phyloP scores from a whole-genome alignment of 2,888 invertebrate genomes.

The Euphydryas editha region DNA sequence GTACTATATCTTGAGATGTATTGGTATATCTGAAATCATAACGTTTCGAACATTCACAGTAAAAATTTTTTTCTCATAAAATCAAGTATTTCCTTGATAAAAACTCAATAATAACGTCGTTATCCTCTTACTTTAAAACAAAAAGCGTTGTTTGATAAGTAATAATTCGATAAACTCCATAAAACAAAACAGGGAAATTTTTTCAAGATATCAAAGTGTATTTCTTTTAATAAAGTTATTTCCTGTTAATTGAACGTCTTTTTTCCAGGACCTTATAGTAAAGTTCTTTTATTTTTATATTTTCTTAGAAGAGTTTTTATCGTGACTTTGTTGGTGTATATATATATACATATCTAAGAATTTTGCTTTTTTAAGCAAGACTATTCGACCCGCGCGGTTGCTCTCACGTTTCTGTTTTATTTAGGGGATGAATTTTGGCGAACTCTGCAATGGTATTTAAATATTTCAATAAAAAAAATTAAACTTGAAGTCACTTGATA shows the following conservation, averaged over 20 bases:
- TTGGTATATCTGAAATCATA: no score
- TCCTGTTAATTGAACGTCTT: slow-evolving; percentile 4
- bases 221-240: slow-evolving; percentile 7
- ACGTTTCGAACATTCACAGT: no score
- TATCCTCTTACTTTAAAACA: slow-evolving; percentile 5
- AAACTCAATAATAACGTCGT: slow-evolving; percentile 3
- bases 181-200: slow-evolving; percentile 2
- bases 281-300: background rate
- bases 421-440: no score
- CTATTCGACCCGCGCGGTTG: no score
- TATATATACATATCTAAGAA: no score
- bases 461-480: no score
- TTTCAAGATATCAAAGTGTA: slow-evolving; percentile 10
- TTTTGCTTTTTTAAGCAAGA: no score
- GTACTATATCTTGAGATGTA: no score
- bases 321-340: no score
- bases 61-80: background rate
- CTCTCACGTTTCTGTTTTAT: no score
- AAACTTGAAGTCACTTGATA: no score
- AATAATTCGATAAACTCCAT: slow-evolving; percentile 9
- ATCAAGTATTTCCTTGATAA: background rate
- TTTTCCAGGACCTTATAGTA: background rate
- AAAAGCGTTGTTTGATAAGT: slow-evolving; percentile 11
- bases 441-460: no score
- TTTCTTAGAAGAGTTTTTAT: background rate